phyloP scores from a whole-genome alignment of 1,140 invertebrate species.

The Wasmannia auropunctata region DNA sequence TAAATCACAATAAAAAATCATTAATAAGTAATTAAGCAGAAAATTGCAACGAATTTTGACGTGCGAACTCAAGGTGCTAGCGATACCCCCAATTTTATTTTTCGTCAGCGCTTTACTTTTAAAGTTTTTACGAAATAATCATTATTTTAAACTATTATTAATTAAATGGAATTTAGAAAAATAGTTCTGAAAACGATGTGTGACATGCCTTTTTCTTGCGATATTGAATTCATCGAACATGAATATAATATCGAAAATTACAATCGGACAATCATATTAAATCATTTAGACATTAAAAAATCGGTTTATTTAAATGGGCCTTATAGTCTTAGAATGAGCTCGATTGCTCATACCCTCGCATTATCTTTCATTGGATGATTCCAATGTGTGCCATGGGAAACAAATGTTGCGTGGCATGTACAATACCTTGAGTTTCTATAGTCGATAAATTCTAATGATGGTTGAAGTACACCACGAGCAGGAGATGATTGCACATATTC shows the following conservation, averaged over 20 bases:
- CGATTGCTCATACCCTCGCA: background rate
- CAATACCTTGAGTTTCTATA: background rate
- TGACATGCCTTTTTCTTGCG: background rate
- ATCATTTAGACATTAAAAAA: background rate
- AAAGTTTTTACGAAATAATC: background rate
- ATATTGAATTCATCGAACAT: background rate
- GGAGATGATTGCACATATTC: background rate
- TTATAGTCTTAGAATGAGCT: background rate
- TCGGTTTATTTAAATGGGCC: background rate
- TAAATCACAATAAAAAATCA: background rate
- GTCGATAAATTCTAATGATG: background rate
- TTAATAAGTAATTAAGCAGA: background rate
- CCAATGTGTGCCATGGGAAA: background rate
- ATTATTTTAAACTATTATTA: background rate
- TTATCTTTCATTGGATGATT: slow-evolving; percentile 11
- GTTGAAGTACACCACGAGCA: background rate
- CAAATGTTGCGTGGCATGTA: background rate
- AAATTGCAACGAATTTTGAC: background rate
- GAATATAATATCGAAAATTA: background rate
- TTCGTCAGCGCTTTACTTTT: background rate
- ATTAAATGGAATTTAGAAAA: background rate
- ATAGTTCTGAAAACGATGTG: background rate
- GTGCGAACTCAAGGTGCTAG: background rate
- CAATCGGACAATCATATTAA: background rate
- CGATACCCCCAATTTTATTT: background rate